Conservation (phyloP, 2,113 vertebrate genomes). For the Epinephelus cyanopodus region DNA sequence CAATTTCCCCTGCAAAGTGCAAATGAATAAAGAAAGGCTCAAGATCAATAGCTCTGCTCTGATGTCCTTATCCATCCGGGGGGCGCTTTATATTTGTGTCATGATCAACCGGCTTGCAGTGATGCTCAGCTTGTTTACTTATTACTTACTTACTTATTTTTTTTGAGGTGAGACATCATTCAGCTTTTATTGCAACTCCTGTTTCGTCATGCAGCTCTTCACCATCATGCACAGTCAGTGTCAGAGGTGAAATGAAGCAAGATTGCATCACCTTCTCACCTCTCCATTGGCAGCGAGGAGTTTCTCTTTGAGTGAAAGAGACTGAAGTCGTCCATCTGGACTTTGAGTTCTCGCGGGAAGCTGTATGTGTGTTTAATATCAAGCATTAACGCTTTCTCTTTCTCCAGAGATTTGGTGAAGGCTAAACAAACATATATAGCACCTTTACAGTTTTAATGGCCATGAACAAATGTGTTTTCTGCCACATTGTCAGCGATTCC, state of each 20-base stretch:
- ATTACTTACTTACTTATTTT: background rate
- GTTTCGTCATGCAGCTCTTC: background rate
- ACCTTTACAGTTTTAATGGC: slow-evolving; percentile 8
- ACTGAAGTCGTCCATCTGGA: slow-evolving; percentile 4
- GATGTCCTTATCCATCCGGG: slow-evolving; percentile 4
- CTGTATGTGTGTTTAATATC: background rate
- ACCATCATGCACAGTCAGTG: background rate
- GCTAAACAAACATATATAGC: slow-evolving; percentile 29
- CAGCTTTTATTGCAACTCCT: background rate
- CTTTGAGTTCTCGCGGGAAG: background rate
- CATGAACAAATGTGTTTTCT: background rate
- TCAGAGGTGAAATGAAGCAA: background rate
- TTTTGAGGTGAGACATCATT: background rate
- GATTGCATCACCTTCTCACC: background rate
- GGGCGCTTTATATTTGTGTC: slow-evolving; percentile 1
- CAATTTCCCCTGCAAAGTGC: slow-evolving; percentile 49
- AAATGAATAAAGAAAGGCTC: slow-evolving; percentile 42
- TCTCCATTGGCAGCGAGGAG: background rate
- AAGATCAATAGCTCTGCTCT: slow-evolving; percentile 39
- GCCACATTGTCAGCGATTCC: background rate
- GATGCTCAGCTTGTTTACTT: background rate
- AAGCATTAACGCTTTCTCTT: background rate
- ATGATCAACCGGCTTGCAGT: background rate
- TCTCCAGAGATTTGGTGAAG: slow-evolving; percentile 7
- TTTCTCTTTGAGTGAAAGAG: background rate